Base-by-base conservation (phyloP, 2,113 vertebrate species). In the Manacus vitellinus region DNA sequence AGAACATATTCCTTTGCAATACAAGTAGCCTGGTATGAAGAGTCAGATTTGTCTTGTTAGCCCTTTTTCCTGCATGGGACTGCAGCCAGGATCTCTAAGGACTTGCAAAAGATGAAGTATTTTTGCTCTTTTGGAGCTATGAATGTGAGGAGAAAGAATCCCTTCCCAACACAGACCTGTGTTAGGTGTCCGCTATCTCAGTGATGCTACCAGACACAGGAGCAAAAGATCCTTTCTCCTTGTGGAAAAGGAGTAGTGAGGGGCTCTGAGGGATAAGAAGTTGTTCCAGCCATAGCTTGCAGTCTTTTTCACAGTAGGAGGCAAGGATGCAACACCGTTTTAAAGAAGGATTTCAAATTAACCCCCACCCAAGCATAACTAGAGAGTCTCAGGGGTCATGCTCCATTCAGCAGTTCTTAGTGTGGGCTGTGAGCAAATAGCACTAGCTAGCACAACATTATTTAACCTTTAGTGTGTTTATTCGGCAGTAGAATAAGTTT, bases 381-480 rank as follows among this genome's bases (percentile, higher is more conserved):
- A 39, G 82, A 14, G 13, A 77, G 59, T 81, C 67, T 88, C 83
- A 18, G 9, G 58, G 67, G 65, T 8, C 18, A 6, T 46, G 52
- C 46, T 67, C 56, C n/a, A 28, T 77, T 84, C 68, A 20, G 18
- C 65, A 80, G 59, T 77, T 74, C 82, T 67, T 80, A 59, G 71
- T 86, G 88, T 86, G 85, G 71, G 71, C 67, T 93, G 67, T 74
- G 65, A 61, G 92, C 59, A 85, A 92, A 95, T 14, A 84, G 55
- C 63, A 74, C 82, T 35, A 73, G 55, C 82, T 93, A 95, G 47
- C 72, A 95, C 85, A 94, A 94, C 55, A 90, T 95, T 95, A 65
- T 95, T 96, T 96, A 96, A 97, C 67, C 61, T 96, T 90, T 76
- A 85, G 78, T 67, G 67, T 93, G 72, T 94, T 97, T 93, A 93